phyloP scores from a whole-genome alignment of 2,797 vertebrate species.

The Characodon lateralis region DNA sequence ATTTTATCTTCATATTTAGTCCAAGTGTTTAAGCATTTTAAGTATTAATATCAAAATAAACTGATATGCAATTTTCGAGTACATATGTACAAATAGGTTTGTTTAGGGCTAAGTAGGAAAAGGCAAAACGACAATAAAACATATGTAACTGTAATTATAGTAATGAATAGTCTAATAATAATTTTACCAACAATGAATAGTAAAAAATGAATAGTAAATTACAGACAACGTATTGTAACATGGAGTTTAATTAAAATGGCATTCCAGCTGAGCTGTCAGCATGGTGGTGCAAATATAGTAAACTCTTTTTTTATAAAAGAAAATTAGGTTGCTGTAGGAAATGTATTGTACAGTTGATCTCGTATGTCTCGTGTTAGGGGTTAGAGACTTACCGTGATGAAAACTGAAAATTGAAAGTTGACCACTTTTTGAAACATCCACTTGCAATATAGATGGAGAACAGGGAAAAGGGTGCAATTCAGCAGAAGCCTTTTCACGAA shows the following conservation, averaged over 20 bases:
- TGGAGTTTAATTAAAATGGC: background rate
- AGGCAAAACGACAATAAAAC: too few species aligned
- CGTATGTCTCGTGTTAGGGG: background rate
- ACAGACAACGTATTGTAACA: too few species aligned
- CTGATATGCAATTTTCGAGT: too few species aligned
- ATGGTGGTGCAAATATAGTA: background rate
- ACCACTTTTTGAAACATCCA: background rate
- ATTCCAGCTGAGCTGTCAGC: background rate
- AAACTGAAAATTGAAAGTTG: slow-evolving; percentile 7
- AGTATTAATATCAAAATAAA: too few species aligned
- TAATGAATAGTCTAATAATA: too few species aligned
- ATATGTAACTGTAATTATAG: too few species aligned
- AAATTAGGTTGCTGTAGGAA: background rate
- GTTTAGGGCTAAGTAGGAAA: too few species aligned
- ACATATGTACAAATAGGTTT: too few species aligned
- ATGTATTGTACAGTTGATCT: background rate
- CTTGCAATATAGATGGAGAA: slow-evolving; percentile 7
- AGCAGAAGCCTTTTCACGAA: background rate
- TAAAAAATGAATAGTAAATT: too few species aligned
- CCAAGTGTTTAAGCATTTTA: too few species aligned
- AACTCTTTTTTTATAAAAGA: background rate
- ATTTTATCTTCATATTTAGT: too few species aligned
- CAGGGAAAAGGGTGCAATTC: slow-evolving; percentile 1
- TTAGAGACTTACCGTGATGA: slow-evolving; percentile 3
- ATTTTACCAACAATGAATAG: too few species aligned